A percentile compares a stretch with the other conserved stretches of the same genome.
phyloP scores from a whole-genome alignment of 1,140 invertebrate genomes.

The Tetramorium alpestre region DNA sequence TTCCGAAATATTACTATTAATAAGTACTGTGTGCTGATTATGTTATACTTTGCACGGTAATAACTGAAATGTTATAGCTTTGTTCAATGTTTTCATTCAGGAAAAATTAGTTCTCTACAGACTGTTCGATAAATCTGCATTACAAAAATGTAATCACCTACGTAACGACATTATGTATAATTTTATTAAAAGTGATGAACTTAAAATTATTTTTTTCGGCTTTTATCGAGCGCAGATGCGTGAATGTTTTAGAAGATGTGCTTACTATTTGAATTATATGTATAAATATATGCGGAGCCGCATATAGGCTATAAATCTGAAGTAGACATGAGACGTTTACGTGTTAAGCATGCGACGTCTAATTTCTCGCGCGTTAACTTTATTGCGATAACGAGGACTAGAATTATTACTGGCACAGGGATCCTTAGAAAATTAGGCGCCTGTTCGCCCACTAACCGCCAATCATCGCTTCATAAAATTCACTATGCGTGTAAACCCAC shows the following conservation, averaged over 20 bases:
- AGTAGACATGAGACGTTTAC: background rate
- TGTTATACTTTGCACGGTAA: no score
- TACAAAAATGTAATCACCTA: background rate
- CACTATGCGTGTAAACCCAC: conserved; percentile 23
- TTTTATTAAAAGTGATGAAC: background rate
- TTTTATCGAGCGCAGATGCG: background rate
- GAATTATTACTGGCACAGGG: conserved; percentile 22
- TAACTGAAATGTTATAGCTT: background rate
- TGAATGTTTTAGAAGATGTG: background rate
- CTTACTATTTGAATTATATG: background rate
- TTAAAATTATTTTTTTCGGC: background rate
- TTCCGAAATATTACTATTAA: no score
- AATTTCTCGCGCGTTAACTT: conserved; percentile 25
- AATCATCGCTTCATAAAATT: conserved; percentile 65
- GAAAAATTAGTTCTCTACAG: background rate
- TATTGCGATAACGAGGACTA: conserved; percentile 40
- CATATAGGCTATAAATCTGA: conserved; percentile 8
- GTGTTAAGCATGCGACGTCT: background rate
- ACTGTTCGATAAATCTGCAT: background rate
- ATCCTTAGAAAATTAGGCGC: conserved; percentile 34
- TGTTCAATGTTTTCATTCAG: background rate
- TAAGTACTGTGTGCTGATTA: no score
- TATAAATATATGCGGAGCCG: background rate
- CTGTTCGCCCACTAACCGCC: background rate
- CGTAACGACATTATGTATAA: background rate